phyloP scores from a whole-genome alignment of 1,140 invertebrate genomes.

The Anastrepha obliqua region DNA sequence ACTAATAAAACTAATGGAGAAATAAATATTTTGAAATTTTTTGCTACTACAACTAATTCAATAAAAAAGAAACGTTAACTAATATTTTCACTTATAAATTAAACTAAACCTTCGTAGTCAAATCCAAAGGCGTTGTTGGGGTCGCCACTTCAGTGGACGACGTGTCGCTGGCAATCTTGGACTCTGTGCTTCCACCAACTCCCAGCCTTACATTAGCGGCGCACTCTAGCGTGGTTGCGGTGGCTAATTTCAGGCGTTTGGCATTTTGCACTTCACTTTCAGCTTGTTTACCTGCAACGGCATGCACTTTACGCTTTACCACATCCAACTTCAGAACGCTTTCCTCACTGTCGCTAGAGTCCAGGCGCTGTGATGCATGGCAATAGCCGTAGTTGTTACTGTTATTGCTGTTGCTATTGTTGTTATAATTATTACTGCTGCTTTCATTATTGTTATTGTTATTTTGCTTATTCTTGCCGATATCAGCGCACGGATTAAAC shows the following conservation, averaged over 20 bases:
- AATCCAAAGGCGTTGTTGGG: conserved; percentile 79
- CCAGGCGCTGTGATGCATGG: not conserved
- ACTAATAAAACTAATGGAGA: not conserved
- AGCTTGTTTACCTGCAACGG: not conserved
- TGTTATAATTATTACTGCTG: conserved; percentile 60
- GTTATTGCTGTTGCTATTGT: conserved; percentile 55
- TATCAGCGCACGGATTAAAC: not conserved
- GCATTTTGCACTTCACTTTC: conserved; percentile 64
- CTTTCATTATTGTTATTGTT: conserved; percentile 64
- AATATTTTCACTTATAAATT: not conserved
- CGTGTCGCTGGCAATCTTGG: conserved; percentile 60
- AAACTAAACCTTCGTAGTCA: conserved; percentile 78
- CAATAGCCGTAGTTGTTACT: conserved; percentile 56
- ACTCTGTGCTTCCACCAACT: conserved; percentile 75
- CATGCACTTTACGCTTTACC: conserved; percentile 35
- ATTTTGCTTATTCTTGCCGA: conserved; percentile 16
- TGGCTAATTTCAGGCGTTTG: not conserved
- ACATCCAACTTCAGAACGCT: not conserved
- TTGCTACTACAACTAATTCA: not conserved
- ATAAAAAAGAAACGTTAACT: not conserved
- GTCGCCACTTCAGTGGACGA: conserved; percentile 70
- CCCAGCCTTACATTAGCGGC: not conserved
- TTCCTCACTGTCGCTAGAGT: conserved; percentile 63
- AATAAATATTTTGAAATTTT: not conserved
- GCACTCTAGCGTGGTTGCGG: not conserved